A percentile compares a stretch with the other conserved stretches of the same genome.
Conservation (phyloP, 1,140 invertebrate species). For the Sinella curviseta region DNA sequence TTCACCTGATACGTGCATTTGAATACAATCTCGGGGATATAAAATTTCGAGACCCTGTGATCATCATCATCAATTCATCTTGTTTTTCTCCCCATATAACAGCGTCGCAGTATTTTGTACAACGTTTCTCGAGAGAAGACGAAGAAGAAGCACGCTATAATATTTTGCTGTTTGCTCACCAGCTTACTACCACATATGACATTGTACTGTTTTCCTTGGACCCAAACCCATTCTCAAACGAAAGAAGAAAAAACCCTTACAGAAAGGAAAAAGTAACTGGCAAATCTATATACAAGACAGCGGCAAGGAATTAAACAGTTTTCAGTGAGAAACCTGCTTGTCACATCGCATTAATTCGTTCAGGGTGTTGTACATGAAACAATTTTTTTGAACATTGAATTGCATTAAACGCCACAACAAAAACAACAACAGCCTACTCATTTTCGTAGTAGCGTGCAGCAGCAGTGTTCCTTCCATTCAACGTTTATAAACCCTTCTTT, state of each 20-base stretch:
- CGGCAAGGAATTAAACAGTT: neutral
- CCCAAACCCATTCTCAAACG: neutral
- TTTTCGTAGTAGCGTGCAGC: neutral
- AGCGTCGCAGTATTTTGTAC: too few species aligned
- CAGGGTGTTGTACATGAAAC: neutral
- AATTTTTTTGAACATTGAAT: neutral
- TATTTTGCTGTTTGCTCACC: neutral
- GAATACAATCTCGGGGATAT: constrained; percentile 1
- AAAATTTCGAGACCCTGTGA: neutral
- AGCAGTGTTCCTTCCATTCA: neutral
- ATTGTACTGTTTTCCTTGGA: neutral
- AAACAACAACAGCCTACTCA: neutral
- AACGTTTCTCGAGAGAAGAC: neutral
- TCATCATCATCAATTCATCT: neutral
- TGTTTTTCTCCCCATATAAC: too few species aligned
- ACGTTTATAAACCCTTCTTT: neutral
- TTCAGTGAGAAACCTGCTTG: neutral
- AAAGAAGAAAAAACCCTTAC: too few species aligned
- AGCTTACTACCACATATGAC: neutral
- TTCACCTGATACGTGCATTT: neutral
- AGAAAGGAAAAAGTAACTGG: too few species aligned
- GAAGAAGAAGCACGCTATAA: too few species aligned
- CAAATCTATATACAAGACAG: too few species aligned
- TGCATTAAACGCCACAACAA: neutral
- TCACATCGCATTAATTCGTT: constrained; percentile 26